These are phyloP conservation scores for Geophilus truncorum DNA, from an alignment of 2,888 invertebrate genomes.

Conservation along the genomic window DNA sequence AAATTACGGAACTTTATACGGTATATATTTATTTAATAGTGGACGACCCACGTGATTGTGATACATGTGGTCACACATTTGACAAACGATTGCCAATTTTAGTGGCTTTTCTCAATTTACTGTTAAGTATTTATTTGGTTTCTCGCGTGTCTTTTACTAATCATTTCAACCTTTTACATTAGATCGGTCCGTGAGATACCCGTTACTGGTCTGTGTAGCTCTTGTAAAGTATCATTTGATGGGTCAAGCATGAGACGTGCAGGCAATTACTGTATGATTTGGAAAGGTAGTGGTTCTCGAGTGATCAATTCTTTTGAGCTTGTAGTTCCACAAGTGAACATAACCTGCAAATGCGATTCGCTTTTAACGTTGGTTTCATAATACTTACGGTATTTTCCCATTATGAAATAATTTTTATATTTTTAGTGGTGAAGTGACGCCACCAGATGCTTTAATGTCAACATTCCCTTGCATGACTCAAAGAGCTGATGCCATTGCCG, in stretches of 20 bases:
- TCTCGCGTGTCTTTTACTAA: no score
- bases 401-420: not conserved
- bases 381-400: not conserved
- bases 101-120: not conserved
- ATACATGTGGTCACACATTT: not conserved
- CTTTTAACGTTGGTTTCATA: not conserved
- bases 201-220: not conserved
- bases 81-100: not conserved
- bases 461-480: not conserved
- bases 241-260: not conserved
- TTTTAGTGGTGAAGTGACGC: not conserved
- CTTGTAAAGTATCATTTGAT: not conserved
- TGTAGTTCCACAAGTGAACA: not conserved
- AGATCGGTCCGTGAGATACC: not conserved
- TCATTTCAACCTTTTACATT: no score
- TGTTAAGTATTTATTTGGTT: no score
- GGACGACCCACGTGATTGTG: not conserved
- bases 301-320: not conserved
- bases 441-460: not conserved
- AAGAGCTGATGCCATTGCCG: not conserved
- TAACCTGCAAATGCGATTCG: not conserved
- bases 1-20: no score
- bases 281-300: not conserved
- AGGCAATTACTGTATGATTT: not conserved
- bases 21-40: not conserved